A percentile compares a stretch with the other conserved stretches of the same genome.
Conservation (phyloP, 64 coral and sea anemone genomes). For the Platygyra sinensis region DNA sequence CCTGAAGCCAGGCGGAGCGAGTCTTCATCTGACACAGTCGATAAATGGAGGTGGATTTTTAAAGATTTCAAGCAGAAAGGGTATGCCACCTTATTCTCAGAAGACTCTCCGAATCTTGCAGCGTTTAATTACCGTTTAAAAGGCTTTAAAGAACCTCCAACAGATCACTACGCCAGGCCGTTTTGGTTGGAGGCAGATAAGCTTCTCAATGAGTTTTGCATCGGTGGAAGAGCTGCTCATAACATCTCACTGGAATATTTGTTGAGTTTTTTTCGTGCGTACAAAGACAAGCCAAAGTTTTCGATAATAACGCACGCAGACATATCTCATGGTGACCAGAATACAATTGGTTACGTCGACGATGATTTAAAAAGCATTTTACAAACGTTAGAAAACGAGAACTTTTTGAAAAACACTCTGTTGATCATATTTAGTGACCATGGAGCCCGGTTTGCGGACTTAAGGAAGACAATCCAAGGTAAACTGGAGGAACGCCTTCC, state of each 20-base stretch:
- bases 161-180: slow-evolving; percentile 48
- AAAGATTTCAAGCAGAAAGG: slow-evolving; percentile 59
- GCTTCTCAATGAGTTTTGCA: neutral
- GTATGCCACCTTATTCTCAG: slow-evolving; percentile 68
- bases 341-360: slow-evolving; percentile 41
- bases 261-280: slow-evolving; percentile 26
- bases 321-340: slow-evolving; percentile 19
- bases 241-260: slow-evolving; percentile 55
- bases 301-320: slow-evolving; percentile 1
- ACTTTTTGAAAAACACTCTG: neutral
- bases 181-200: slow-evolving; percentile 41
- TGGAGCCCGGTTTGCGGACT: slow-evolving; percentile 18
- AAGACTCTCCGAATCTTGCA: slow-evolving; percentile 58
- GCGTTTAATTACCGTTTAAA: slow-evolving; percentile 71
- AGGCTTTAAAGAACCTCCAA: slow-evolving; percentile 59
- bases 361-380: slow-evolving; percentile 31
- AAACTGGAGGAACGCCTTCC: slow-evolving; percentile 71
- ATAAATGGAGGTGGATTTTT: slow-evolving; percentile 76
- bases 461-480: slow-evolving; percentile 60
- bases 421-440: slow-evolving; percentile 54
- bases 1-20: slow-evolving; percentile 58
- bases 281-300: slow-evolving; percentile 55
- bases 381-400: neutral
- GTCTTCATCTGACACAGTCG: slow-evolving; percentile 16
- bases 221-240: neutral